phyloP scores from a whole-genome alignment of 1,140 invertebrate genomes.

The Ostrea edulis region DNA sequence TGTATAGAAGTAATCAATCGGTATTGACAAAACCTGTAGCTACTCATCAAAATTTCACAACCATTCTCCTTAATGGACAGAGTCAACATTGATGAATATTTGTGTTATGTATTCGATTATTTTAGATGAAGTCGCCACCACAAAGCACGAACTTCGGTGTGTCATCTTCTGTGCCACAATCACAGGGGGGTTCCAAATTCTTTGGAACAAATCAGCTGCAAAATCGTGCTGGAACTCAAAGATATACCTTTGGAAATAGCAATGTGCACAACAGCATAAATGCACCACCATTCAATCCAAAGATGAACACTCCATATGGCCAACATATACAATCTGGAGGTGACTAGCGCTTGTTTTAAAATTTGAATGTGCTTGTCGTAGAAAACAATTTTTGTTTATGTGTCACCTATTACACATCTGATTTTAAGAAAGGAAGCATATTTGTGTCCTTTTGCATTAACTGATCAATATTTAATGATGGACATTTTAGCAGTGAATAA shows the following conservation, averaged over 20 bases:
- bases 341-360: conserved; percentile 7
- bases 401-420: too few relatives aligned
- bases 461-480: too few relatives aligned
- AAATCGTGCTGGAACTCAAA: conserved; percentile 51
- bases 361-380: not conserved
- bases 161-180: conserved; percentile 52
- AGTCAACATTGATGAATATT: not conserved
- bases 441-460: too few relatives aligned
- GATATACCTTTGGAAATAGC: conserved; percentile 53
- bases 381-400: too few relatives aligned
- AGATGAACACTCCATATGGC: conserved; percentile 57
- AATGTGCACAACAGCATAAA: conserved; percentile 48
- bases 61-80: not conserved
- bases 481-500: too few relatives aligned
- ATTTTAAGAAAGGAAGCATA: too few relatives aligned
- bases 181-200: conserved; percentile 49
- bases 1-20: not conserved
- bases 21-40: not conserved
- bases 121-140: conserved; percentile 69
- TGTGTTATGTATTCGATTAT: not conserved
- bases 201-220: conserved; percentile 54
- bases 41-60: not conserved
- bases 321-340: conserved; percentile 60
- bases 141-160: conserved; percentile 58
- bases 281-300: conserved; percentile 54